phyloP scores from a whole-genome alignment of 1,140 invertebrate species.

The Pseudomyrmex concolor region DNA sequence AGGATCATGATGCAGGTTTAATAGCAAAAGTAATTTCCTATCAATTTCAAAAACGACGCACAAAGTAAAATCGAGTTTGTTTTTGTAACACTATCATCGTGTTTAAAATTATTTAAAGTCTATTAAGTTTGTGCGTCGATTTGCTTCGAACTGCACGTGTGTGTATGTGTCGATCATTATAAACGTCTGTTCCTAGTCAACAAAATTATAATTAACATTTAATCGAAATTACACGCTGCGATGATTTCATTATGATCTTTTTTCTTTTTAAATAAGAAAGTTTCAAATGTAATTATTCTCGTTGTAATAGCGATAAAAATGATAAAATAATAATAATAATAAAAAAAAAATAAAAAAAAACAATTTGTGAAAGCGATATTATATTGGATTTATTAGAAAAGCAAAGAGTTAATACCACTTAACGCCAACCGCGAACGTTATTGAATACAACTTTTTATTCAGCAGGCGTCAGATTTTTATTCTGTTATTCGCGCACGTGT shows the following conservation, averaged over 20 bases:
- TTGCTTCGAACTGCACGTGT: no score
- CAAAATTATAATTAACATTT: neutral
- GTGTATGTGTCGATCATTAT: neutral
- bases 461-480: constrained; percentile 59
- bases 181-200: no score
- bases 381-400: constrained; percentile 43
- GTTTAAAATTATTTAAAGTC: neutral
- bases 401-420: constrained; percentile 61
- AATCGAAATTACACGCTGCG: neutral
- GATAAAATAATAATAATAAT: neutral
- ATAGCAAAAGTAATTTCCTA: constrained; percentile 25
- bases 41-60: neutral
- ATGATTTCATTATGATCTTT: neutral
- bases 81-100: neutral
- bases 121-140: no score
- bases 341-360: constrained; percentile 11
- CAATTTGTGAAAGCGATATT: constrained; percentile 37
- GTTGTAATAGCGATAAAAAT: constrained; percentile 9
- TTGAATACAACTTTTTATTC: constrained; percentile 60
- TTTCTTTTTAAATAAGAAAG: neutral
- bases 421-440: constrained; percentile 54
- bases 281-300: neutral
- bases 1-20: neutral
- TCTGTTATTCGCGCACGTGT: constrained; percentile 60
- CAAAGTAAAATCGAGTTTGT: constrained; percentile 16